phyloP scores from a whole-genome alignment of 2,113 vertebrate species.

The Clupea harengus region DNA sequence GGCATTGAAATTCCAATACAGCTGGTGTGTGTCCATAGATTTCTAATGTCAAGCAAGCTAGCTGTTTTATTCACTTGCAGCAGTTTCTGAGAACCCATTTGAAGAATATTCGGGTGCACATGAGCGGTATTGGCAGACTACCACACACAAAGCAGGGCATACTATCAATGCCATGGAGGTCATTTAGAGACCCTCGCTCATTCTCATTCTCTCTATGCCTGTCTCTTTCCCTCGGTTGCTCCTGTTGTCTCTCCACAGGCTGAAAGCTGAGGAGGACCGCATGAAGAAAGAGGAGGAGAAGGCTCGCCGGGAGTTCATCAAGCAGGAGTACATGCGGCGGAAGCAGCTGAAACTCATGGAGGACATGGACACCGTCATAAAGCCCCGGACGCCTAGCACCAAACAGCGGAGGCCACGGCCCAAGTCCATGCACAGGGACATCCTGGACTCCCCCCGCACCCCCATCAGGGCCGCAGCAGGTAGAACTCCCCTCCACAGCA shows the following conservation, averaged over 20 bases:
- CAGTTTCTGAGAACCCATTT: neutral
- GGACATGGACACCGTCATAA: conserved; percentile 92
- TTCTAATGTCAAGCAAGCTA: neutral
- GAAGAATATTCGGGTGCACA: neutral
- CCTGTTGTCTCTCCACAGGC: conserved; percentile 62
- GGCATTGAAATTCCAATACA: neutral
- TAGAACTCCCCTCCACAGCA: conserved; percentile 61
- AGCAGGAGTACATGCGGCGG: conserved; percentile 92
- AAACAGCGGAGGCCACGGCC: conserved; percentile 88
- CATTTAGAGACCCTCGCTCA: neutral
- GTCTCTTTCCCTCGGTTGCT: neutral
- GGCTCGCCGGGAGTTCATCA: conserved; percentile 90
- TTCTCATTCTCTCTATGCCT: neutral
- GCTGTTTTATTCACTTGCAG: neutral
- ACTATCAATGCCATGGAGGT: neutral
- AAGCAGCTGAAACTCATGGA: conserved; percentile 97
- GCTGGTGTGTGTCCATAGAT: too few relatives aligned
- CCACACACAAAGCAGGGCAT: neutral
- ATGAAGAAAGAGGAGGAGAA: conserved; percentile 92
- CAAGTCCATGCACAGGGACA: conserved; percentile 92
- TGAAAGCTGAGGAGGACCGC: conserved; percentile 95
- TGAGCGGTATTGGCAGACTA: neutral
- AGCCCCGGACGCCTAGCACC: conserved; percentile 74
- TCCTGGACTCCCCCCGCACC: conserved; percentile 85
- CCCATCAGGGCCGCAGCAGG: conserved; percentile 88